These are phyloP conservation scores for Nicator chloris DNA, from an alignment of 2,113 vertebrate species.

Conservation along the genomic window DNA sequence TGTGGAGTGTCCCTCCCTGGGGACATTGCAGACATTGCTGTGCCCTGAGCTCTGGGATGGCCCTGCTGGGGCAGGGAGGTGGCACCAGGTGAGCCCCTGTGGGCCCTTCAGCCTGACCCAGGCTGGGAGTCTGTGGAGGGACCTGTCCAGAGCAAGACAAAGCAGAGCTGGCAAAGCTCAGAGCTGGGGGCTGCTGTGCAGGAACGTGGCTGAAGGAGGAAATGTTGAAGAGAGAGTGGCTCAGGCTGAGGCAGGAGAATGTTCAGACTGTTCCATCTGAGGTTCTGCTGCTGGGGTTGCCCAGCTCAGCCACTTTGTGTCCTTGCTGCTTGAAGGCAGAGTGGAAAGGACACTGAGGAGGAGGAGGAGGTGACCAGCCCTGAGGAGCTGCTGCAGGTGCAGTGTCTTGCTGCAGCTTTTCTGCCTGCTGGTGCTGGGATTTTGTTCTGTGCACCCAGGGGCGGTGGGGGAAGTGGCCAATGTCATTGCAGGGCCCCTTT, in stretches of 20 bases:
- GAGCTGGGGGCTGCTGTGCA: not conserved
- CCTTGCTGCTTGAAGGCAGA: not conserved
- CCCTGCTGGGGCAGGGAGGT: not conserved
- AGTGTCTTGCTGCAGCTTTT: not conserved
- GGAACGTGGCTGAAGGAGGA: not conserved
- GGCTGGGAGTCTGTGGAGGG: rapidly evolving
- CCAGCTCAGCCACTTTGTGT: not conserved
- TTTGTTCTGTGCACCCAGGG: not conserved
- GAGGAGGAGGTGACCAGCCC: not conserved
- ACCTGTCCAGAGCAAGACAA: not conserved
- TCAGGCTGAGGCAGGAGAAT: not conserved
- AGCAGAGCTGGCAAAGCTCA: not conserved
- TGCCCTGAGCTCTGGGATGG: not conserved
- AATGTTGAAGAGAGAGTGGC: not conserved
- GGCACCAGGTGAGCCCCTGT: not conserved
- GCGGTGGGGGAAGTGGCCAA: not conserved
- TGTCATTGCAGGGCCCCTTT: not conserved
- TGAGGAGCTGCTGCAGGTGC: not conserved
- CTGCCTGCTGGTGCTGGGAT: not conserved
- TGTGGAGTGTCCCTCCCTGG: not conserved
- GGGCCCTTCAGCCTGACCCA: not conserved
- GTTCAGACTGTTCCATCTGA: rapidly evolving
- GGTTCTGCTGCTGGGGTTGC: not conserved
- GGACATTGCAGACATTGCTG: not conserved
- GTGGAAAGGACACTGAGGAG: not conserved